Evolutionary conservation across 35 echinoderm and acorn worm species (phyloP).

Genomic region (Strongylocentrotus purpuratus): DNA sequence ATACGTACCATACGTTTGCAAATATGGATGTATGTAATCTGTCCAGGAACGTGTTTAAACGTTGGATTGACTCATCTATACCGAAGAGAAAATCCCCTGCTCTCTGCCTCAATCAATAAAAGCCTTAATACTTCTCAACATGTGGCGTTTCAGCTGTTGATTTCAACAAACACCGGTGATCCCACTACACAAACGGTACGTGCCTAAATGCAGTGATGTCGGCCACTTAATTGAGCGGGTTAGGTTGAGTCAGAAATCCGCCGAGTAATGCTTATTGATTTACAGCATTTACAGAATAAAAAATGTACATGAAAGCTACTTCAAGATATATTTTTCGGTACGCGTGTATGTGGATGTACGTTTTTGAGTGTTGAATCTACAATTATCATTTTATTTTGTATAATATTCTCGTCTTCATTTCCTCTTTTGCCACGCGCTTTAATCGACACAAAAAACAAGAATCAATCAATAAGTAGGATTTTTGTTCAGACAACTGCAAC

Average conservation of each 20-base stretch:
- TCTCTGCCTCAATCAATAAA: background rate
- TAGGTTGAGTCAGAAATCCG: background rate
- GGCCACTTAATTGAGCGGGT: background rate
- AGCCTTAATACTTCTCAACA: background rate
- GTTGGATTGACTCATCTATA: background rate
- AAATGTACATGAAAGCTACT: background rate
- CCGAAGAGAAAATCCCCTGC: background rate
- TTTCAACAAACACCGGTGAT: background rate
- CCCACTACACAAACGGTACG: background rate
- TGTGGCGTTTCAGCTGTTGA: slow-evolving; percentile 9
- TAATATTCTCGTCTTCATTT: background rate
- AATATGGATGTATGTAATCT: background rate
- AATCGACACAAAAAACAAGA: too few species aligned
- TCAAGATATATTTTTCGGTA: background rate
- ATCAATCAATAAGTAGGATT: too few species aligned
- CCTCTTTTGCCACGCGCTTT: background rate
- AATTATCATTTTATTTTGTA: background rate
- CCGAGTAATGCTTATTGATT: background rate
- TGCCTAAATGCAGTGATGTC: slow-evolving; percentile 1
- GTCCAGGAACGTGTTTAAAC: background rate
- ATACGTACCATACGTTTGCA: too few species aligned
- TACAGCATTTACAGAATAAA: background rate
- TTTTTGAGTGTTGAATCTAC: too few species aligned
- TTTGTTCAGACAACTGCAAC: too few species aligned
- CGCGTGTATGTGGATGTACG: background rate